Evolutionary conservation across 2,888 invertebrate genomes (phyloP).

Genomic region (Tachina fera): DNA sequence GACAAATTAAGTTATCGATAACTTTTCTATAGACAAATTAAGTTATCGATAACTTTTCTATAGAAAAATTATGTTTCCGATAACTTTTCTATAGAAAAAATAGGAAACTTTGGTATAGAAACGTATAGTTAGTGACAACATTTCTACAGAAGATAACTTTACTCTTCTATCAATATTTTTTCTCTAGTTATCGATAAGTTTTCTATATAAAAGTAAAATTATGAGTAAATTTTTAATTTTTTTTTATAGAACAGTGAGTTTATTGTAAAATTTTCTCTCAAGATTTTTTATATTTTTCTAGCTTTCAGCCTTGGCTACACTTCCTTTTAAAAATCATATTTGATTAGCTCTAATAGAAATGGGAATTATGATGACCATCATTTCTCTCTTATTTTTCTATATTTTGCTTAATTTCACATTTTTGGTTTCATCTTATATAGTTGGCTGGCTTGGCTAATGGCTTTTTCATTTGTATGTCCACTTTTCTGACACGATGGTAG

Average conservation of each 20-base stretch:
- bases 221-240: neutral
- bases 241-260: too few relatives aligned
- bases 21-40: too few relatives aligned
- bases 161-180: too few relatives aligned
- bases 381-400: constrained; percentile 1
- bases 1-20: too few relatives aligned
- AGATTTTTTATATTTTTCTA: neutral
- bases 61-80: too few relatives aligned
- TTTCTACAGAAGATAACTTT: too few relatives aligned
- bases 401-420: constrained; percentile 47
- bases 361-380: neutral
- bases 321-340: neutral
- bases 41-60: too few relatives aligned
- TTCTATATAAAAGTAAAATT: too few relatives aligned
- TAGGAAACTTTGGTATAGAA: too few relatives aligned
- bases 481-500: neutral
- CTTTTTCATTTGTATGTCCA: constrained; percentile 7
- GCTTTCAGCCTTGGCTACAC: neutral
- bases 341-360: constrained; percentile 28
- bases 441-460: constrained; percentile 43
- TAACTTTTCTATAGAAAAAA: neutral
- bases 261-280: neutral
- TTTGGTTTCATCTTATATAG: constrained; percentile 11
- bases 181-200: too few relatives aligned
- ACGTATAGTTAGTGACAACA: too few relatives aligned